phyloP scores from a whole-genome alignment of 2,113 vertebrate species.

The Pseudolaguvia tuberculata region DNA sequence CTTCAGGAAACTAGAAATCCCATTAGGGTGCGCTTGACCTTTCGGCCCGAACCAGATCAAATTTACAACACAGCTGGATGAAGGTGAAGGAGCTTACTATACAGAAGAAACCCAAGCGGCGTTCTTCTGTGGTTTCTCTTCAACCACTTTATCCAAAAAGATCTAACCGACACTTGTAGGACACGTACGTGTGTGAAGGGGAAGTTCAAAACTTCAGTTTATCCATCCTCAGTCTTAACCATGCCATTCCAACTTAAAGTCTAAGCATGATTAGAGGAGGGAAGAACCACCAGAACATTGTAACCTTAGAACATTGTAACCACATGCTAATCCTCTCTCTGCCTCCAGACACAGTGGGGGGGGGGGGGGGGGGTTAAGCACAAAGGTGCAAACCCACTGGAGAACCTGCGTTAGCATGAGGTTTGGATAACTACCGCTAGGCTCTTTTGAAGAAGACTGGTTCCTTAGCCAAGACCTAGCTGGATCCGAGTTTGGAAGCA shows the following conservation, averaged over 20 bases:
- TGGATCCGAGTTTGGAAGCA: slow-evolving; percentile 4
- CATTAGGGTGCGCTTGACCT: slow-evolving; percentile 55
- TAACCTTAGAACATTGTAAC: slow-evolving; percentile 57
- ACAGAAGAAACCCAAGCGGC: background rate
- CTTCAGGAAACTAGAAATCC: slow-evolving; percentile 48
- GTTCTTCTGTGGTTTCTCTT: too few species aligned
- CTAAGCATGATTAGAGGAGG: slow-evolving; percentile 22
- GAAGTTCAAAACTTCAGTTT: slow-evolving; percentile 10
- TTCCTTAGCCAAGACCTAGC: background rate
- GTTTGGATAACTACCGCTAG: background rate
- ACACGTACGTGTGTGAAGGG: background rate
- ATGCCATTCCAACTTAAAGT: background rate
- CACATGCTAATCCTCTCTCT: slow-evolving; percentile 53
- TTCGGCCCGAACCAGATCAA: slow-evolving; percentile 48
- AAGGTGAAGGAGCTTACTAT: background rate
- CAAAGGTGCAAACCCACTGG: background rate
- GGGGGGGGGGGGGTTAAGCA: background rate
- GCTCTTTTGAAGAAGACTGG: background rate
- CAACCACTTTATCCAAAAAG: too few species aligned
- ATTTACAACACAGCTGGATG: slow-evolving; percentile 21
- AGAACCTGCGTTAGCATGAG: background rate
- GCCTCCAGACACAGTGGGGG: slow-evolving; percentile 31
- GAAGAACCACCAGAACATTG: slow-evolving; percentile 57
- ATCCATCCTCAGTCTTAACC: slow-evolving; percentile 45
- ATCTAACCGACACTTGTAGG: background rate